phyloP scores from a whole-genome alignment of 2,888 invertebrate species.

The Schizaphis graminum region DNA sequence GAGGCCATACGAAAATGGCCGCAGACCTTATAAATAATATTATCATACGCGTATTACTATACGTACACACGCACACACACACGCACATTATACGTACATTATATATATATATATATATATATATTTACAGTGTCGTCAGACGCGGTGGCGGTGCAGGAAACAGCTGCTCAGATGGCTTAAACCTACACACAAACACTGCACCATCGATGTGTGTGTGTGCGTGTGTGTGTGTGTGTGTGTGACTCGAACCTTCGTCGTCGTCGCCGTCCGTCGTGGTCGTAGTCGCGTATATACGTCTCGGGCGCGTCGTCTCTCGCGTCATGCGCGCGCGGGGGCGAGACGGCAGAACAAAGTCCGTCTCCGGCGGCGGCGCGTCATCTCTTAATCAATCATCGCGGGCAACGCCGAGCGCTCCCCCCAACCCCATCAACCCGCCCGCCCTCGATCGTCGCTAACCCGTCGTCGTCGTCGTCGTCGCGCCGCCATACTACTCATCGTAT shows the following conservation, averaged over 20 bases:
- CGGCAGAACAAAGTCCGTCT: slow-evolving; percentile 55
- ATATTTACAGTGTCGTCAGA: background rate
- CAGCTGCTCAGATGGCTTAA: slow-evolving; percentile 32
- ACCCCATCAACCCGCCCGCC: too few relatives aligned
- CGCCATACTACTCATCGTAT: background rate
- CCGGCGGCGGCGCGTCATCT: slow-evolving; percentile 54
- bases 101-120: background rate
- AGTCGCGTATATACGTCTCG: background rate
- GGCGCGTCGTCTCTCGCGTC: background rate
- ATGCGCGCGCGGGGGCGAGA: slow-evolving; percentile 29
- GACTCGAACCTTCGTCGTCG: background rate
- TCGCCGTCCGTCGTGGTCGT: too few relatives aligned
- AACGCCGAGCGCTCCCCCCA: background rate
- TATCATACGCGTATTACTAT: too few relatives aligned
- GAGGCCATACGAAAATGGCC: background rate
- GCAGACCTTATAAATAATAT: background rate
- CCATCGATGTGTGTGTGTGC: too few relatives aligned
- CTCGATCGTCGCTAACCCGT: background rate
- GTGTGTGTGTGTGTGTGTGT: too few relatives aligned
- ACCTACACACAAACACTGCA: background rate
- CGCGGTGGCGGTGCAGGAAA: background rate
- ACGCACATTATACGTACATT: background rate
- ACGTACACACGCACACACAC: too few relatives aligned
- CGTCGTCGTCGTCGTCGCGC: too few relatives aligned
- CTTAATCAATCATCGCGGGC: slow-evolving; percentile 62